These are phyloP conservation scores for Ivindomyrus marchei DNA, from an alignment of 2,113 vertebrate species.

Conservation along the genomic window DNA sequence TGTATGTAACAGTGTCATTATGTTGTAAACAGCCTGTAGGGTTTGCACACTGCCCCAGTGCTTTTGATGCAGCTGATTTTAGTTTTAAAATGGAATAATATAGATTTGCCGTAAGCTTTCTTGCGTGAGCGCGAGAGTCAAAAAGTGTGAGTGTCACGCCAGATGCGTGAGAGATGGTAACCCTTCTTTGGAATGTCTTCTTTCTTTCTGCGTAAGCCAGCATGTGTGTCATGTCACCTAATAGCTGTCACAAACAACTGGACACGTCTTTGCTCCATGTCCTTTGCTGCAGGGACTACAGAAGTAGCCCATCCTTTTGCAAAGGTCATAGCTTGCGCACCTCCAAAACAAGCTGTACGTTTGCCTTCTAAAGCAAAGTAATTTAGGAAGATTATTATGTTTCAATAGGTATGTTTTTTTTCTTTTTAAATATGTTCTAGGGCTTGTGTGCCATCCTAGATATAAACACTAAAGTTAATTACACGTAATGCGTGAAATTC, in stretches of 20 bases:
- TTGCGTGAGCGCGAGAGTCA: background rate
- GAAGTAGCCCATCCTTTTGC: background rate
- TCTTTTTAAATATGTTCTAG: background rate
- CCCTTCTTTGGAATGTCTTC: background rate
- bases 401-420: background rate
- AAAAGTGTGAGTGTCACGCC: background rate
- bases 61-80: background rate
- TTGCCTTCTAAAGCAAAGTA: background rate
- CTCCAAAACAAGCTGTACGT: background rate
- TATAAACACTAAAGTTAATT: conserved; percentile 7
- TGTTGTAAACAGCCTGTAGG: background rate
- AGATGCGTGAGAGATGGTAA: background rate
- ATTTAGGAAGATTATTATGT: background rate
- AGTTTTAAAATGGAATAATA: background rate
- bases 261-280: background rate
- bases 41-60: background rate
- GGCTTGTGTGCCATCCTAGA: background rate
- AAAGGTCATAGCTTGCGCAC: background rate
- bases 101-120: background rate
- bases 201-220: background rate
- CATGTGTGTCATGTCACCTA: background rate
- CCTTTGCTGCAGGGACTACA: background rate
- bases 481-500: background rate
- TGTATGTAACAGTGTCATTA: background rate
- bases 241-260: background rate